These are phyloP conservation scores for Acholoe squamosa DNA, from an alignment of 2,888 invertebrate species.

Conservation along the genomic window DNA sequence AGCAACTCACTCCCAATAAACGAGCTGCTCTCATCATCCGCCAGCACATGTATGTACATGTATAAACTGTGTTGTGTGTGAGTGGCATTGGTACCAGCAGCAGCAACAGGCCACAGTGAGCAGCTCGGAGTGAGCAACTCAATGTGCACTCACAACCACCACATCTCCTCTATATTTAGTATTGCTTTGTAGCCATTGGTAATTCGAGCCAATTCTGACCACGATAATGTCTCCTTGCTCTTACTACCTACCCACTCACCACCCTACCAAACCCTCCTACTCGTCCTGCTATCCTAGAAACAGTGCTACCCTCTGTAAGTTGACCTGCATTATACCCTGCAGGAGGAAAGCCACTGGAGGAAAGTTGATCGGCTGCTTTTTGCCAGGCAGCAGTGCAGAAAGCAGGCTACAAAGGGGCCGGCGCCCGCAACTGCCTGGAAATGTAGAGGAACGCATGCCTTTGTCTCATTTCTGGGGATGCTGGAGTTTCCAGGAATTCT, in stretches of 20 bases:
- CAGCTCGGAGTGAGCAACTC: not conserved
- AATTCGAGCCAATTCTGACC: slow-evolving; percentile 57
- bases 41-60: not conserved
- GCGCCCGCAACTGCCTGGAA: slow-evolving; percentile 30
- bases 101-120: not conserved
- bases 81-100: not conserved
- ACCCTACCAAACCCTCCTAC: not conserved
- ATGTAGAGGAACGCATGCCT: slow-evolving; percentile 28
- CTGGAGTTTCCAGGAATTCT: not conserved
- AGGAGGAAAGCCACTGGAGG: not conserved
- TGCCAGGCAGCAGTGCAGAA: not conserved
- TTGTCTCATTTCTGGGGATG: slow-evolving; percentile 52
- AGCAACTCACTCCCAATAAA: not conserved
- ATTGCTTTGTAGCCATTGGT: slow-evolving; percentile 52
- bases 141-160: not conserved
- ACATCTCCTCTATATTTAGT: slow-evolving; percentile 30
- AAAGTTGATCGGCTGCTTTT: slow-evolving; percentile 31
- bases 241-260: not conserved
- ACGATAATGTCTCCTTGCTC: slow-evolving; percentile 55
- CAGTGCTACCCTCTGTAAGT: slow-evolving; percentile 1
- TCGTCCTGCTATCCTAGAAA: slow-evolving; percentile 23
- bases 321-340: slow-evolving; percentile 54
- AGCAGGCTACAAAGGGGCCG: slow-evolving; percentile 41
- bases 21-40: slow-evolving; percentile 20
- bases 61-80: too few relatives aligned